phyloP scores from a whole-genome alignment of 2,113 vertebrate species.

The Callopanchax toddi region DNA sequence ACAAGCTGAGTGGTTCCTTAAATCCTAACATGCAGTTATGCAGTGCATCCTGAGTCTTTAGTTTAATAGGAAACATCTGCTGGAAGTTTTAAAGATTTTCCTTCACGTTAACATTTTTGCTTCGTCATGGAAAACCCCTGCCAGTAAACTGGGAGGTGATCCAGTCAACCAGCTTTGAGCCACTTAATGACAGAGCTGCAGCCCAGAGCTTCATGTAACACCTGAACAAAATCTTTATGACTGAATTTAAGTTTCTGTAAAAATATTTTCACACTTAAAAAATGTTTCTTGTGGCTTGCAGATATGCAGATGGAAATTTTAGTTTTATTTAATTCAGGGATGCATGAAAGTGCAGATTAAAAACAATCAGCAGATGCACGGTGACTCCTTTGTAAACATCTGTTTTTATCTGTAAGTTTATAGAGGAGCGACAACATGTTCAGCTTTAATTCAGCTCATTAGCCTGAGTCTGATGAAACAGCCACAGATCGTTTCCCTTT shows the following conservation, averaged over 20 bases:
- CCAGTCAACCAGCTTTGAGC: constrained; percentile 1
- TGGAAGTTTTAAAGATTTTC: constrained; percentile 7
- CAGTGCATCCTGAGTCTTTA: constrained; percentile 3
- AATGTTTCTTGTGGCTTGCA: constrained; percentile 15
- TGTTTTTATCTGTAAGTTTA: no score
- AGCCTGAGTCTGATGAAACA: constrained; percentile 22
- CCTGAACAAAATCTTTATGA: constrained; percentile 15
- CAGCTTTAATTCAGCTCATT: constrained; percentile 49
- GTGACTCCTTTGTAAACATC: neutral
- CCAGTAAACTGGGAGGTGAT: no score
- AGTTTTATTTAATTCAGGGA: constrained; percentile 3
- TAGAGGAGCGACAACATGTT: constrained; percentile 22
- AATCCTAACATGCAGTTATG: no score
- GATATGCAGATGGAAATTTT: constrained; percentile 38
- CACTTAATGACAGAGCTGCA: constrained; percentile 36
- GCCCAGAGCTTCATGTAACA: constrained; percentile 30
- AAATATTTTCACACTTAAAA: constrained; percentile 1
- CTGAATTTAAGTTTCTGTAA: neutral
- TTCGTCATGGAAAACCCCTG: constrained; percentile 2
- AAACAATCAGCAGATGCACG: neutral
- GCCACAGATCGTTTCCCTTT: constrained; percentile 4
- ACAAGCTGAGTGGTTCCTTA: neutral
- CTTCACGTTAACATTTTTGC: constrained; percentile 15
- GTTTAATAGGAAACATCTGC: constrained; percentile 43
- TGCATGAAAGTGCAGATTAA: neutral